phyloP scores from a whole-genome alignment of 2,797 vertebrate species.

The Pangasius sanitwongsei region DNA sequence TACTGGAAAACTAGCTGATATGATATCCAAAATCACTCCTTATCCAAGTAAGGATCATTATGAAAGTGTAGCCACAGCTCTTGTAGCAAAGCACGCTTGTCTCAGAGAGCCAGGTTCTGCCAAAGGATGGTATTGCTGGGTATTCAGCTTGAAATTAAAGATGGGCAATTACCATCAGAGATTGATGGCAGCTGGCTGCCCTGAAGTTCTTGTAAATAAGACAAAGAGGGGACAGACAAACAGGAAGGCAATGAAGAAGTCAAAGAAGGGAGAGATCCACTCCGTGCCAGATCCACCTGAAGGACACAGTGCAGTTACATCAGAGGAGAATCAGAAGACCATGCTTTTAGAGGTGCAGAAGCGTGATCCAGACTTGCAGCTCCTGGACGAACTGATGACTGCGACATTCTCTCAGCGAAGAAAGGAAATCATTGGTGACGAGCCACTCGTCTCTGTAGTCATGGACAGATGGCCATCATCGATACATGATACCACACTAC shows the following conservation, averaged over 20 bases:
- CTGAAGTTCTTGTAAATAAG: slow-evolving; percentile 48
- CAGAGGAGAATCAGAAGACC: slow-evolving; percentile 30
- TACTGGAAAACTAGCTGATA: slow-evolving; percentile 56
- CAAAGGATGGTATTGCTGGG: slow-evolving; percentile 54
- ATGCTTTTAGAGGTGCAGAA: slow-evolving; percentile 51
- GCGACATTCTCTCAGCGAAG: slow-evolving; percentile 50
- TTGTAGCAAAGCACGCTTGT: slow-evolving; percentile 51
- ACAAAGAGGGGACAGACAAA: slow-evolving; percentile 29
- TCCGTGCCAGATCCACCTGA: slow-evolving; percentile 45
- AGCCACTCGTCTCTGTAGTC: slow-evolving; percentile 45
- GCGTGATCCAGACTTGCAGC: slow-evolving; percentile 39
- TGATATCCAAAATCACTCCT: slow-evolving; percentile 43
- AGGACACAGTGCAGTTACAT: slow-evolving; percentile 37
- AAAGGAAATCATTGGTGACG: slow-evolving; percentile 48
- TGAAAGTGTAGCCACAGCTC: slow-evolving; percentile 55
- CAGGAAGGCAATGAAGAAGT: slow-evolving; percentile 38
- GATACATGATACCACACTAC: too few species aligned
- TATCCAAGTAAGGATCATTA: slow-evolving; percentile 46
- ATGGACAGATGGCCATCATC: slow-evolving; percentile 38
- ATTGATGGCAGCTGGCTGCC: slow-evolving; percentile 35
- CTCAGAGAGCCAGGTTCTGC: slow-evolving; percentile 43
- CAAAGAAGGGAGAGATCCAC: slow-evolving; percentile 50
- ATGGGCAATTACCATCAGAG: slow-evolving; percentile 57
- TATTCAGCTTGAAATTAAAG: slow-evolving; percentile 52
- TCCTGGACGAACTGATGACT: slow-evolving; percentile 50